Percentiles rank a stretch among this genome's conserved stretches.
These are phyloP conservation scores for Phainopepla nitens DNA, from an alignment of 2,113 vertebrate genomes.

Conservation along the genomic window DNA sequence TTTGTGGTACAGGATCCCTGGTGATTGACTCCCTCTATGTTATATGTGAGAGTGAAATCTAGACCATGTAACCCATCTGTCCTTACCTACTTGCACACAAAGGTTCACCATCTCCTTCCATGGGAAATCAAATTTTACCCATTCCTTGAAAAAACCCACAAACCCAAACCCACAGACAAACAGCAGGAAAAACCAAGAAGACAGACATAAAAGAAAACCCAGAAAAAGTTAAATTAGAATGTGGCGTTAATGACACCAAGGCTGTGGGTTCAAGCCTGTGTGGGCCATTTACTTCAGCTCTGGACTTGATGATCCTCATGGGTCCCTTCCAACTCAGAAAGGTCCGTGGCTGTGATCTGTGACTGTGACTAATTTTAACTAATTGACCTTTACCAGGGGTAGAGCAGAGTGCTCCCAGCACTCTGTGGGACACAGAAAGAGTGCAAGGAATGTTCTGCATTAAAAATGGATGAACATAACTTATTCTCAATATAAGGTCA, in stretches of 20 bases:
- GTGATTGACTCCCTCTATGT: not conserved
- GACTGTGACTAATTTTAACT: not conserved
- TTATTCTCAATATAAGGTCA: not conserved
- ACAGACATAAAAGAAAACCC: not conserved
- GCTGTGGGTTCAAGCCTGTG: not conserved
- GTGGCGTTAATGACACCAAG: not conserved
- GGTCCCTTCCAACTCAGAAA: not conserved
- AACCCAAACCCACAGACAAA: not conserved
- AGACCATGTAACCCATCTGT: not conserved
- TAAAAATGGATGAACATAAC: not conserved
- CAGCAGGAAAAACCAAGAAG: not conserved
- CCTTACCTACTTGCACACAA: not conserved
- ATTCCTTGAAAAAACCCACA: not conserved
- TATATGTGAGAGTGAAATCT: not conserved
- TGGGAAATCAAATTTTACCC: not conserved
- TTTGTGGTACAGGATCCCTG: not conserved
- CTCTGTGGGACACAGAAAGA: not conserved
- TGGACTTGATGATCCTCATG: not conserved
- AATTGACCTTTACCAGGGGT: not conserved
- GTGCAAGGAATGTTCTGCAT: not conserved
- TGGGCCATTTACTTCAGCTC: not conserved
- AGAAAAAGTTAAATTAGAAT: not conserved
- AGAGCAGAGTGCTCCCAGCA: not conserved
- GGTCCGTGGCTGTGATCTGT: not conserved
- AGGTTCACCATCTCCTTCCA: not conserved